Conservation (phyloP, 2,797 vertebrate genomes). For the Cyclopterus lumpus region DNA sequence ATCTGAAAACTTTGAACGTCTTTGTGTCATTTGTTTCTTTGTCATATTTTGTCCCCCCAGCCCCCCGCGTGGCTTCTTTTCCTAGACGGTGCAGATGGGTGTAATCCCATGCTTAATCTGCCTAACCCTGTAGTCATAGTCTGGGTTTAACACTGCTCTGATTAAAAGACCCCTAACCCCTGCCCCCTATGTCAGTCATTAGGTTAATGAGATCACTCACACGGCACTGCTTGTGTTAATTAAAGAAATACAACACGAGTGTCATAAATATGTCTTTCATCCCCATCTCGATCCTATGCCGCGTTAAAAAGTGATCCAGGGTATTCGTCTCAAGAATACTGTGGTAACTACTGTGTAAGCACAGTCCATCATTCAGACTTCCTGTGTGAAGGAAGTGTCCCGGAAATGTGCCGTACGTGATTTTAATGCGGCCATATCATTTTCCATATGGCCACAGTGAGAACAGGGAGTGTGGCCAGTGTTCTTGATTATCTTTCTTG, state of each 20-base stretch:
- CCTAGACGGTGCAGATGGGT: constrained; percentile 63
- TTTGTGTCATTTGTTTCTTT: background rate
- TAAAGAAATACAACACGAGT: constrained; percentile 34
- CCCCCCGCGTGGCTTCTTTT: constrained; percentile 34
- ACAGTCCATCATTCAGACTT: constrained; percentile 4
- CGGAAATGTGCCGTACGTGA: constrained; percentile 16
- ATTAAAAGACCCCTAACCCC: constrained; percentile 46
- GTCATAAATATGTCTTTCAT: background rate
- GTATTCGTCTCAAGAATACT: constrained; percentile 1
- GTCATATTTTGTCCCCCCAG: background rate
- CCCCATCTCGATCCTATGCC: background rate
- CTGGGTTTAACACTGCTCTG: constrained; percentile 52
- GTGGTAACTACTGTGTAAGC: background rate
- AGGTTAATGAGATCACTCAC: constrained; percentile 66
- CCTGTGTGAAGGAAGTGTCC: constrained; percentile 27
- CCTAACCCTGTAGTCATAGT: constrained; percentile 56
- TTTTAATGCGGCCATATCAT: constrained; percentile 37
- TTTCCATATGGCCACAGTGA: constrained; percentile 21
- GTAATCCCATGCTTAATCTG: constrained; percentile 73
- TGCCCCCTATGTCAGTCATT: constrained; percentile 45
- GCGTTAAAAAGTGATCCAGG: background rate
- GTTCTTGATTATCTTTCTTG: background rate
- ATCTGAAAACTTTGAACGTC: background rate
- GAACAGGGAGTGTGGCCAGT: background rate
- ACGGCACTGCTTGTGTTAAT: constrained; percentile 47